phyloP scores from a whole-genome alignment of 2,888 invertebrate genomes.

The Nebria brevicollis region DNA sequence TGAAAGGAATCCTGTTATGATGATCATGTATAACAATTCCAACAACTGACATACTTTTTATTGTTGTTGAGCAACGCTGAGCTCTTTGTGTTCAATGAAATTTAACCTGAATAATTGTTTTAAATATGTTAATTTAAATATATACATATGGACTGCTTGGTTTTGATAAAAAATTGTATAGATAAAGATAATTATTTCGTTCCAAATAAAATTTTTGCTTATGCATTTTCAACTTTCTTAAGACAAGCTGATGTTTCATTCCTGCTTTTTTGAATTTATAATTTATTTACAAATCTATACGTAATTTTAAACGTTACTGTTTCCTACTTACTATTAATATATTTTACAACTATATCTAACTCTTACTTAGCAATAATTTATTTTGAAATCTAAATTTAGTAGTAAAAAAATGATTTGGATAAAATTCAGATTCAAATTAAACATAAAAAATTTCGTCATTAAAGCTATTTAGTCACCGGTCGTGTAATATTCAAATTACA shows the following conservation, averaged over 20 bases:
- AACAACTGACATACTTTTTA: conserved; percentile 1
- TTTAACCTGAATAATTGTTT: background rate
- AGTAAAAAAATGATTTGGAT: too few relatives aligned
- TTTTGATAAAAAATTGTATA: background rate
- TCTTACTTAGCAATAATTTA: too few relatives aligned
- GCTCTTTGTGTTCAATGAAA: background rate
- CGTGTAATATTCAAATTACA: too few relatives aligned
- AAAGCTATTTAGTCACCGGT: too few relatives aligned
- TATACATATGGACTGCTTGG: background rate
- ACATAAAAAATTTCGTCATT: too few relatives aligned
- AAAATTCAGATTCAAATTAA: too few relatives aligned
- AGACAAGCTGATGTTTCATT: background rate
- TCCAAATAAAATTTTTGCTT: background rate
- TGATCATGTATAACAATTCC: background rate
- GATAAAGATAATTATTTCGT: background rate
- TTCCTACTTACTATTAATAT: background rate
- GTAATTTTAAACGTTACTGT: background rate
- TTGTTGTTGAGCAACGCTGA: background rate
- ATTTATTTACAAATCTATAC: background rate
- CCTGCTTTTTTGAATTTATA: background rate
- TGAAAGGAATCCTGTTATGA: conserved; percentile 1
- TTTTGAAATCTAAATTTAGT: too few relatives aligned
- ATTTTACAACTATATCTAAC: background rate
- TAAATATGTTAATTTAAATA: background rate
- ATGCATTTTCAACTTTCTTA: background rate